These are phyloP conservation scores for Pandemis heparana DNA, from an alignment of 2,888 invertebrate genomes.

Conservation along the genomic window DNA sequence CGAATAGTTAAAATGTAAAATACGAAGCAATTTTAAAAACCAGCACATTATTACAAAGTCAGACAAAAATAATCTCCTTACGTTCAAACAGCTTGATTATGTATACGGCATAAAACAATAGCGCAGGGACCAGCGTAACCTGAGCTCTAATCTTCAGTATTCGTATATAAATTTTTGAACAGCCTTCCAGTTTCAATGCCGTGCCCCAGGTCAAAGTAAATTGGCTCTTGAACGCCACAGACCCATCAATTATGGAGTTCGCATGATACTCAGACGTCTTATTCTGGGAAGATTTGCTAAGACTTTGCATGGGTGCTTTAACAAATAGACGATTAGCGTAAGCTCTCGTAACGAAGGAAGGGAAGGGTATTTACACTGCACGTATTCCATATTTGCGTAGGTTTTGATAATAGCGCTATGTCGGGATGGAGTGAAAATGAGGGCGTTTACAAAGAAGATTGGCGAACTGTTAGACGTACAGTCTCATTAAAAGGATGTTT, in stretches of 20 bases:
- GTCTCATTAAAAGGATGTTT: not conserved
- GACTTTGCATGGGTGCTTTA: slow-evolving; percentile 38
- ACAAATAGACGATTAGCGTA: slow-evolving; percentile 30
- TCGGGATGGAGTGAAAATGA: not conserved
- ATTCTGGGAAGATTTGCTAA: slow-evolving; percentile 40
- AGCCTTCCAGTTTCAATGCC: not conserved
- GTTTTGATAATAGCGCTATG: slow-evolving; percentile 9
- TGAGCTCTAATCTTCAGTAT: slow-evolving; percentile 10
- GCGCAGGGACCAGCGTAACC: slow-evolving; percentile 3
- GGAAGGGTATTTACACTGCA: slow-evolving; percentile 10
- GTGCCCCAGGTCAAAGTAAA: slow-evolving; percentile 42
- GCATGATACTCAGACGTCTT: slow-evolving; percentile 29
- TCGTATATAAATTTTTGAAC: slow-evolving; percentile 4
- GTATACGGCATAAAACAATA: slow-evolving; percentile 29
- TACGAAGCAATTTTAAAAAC: not conserved
- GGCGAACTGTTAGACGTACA: not conserved
- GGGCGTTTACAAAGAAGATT: not conserved
- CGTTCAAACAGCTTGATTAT: slow-evolving; percentile 30
- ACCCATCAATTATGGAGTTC: slow-evolving; percentile 46
- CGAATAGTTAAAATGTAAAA: not conserved
- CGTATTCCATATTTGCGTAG: slow-evolving; percentile 6
- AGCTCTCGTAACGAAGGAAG: not conserved
- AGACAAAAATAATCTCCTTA: slow-evolving; percentile 17
- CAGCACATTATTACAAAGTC: slow-evolving; percentile 12
- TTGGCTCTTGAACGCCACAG: slow-evolving; percentile 39